Evolutionary conservation across 1,140 invertebrate genomes (phyloP).

Genomic region (Drosophila virilis): DNA sequence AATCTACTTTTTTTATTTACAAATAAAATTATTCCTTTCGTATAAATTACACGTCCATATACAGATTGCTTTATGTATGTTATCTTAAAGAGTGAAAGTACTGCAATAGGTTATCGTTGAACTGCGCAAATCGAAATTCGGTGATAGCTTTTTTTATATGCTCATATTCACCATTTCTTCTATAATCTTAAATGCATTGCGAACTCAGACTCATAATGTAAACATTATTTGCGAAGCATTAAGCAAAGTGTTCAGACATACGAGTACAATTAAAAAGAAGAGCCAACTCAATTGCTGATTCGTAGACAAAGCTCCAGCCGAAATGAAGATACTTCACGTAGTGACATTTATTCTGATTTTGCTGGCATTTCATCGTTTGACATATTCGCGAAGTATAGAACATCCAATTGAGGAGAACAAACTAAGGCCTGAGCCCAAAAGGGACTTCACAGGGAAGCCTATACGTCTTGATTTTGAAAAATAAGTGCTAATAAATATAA

Average conservation of each 20-base stretch:
- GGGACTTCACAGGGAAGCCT: not conserved
- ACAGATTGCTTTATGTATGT: not conserved
- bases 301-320: not conserved
- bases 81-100: not conserved
- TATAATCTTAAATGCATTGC: not conserved
- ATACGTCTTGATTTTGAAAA: not conserved
- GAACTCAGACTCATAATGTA: not conserved
- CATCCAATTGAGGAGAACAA: not conserved
- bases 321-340: not conserved
- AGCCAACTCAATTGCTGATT: too few relatives aligned
- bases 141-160: not conserved
- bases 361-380: not conserved
- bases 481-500: not conserved
- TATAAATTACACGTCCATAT: not conserved
- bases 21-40: not conserved
- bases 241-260: constrained; percentile 6
- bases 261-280: not conserved
- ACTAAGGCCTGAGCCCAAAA: not conserved
- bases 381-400: not conserved
- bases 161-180: not conserved
- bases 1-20: not conserved
- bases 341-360: not conserved
- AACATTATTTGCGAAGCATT: constrained; percentile 1
- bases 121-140: not conserved
- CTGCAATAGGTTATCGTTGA: constrained; percentile 1